Percentiles rank a stretch among this genome's conserved stretches.
Conservation (phyloP, 2,113 vertebrate genomes). For the Clarias gariepinus region DNA sequence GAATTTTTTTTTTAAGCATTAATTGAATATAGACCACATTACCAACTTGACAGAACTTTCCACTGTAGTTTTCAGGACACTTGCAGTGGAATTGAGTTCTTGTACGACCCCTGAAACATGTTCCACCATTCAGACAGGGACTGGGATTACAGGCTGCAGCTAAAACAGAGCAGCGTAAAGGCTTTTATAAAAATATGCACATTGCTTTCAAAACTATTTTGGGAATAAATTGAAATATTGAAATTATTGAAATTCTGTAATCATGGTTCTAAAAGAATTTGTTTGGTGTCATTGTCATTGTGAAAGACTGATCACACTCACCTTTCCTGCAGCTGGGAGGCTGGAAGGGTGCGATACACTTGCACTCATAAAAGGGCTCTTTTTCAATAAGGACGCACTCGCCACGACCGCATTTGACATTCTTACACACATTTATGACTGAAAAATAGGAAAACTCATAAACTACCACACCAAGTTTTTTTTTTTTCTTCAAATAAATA, state of each 20-base stretch:
- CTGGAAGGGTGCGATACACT: constrained; percentile 58
- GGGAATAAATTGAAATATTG: not conserved
- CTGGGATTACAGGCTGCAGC: constrained; percentile 59
- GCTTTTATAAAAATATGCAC: not conserved
- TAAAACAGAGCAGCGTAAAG: constrained; percentile 25
- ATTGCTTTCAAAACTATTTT: not conserved
- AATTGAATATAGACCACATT: constrained; percentile 3
- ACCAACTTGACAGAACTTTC: constrained; percentile 67
- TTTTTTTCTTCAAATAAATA: not conserved
- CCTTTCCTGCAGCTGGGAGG: constrained; percentile 63
- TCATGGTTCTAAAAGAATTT: too few species aligned
- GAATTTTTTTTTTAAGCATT: too few species aligned
- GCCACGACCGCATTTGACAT: constrained; percentile 59
- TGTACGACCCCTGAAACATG: constrained; percentile 50
- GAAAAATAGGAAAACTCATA: constrained; percentile 24
- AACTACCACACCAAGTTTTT: not conserved
- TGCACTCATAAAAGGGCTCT: constrained; percentile 63
- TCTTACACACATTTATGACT: constrained; percentile 64
- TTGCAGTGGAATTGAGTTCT: constrained; percentile 53
- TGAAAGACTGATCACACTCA: constrained; percentile 20
- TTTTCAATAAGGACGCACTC: constrained; percentile 56
- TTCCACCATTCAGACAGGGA: constrained; percentile 67
- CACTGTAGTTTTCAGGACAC: constrained; percentile 58
- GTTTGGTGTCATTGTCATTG: not conserved
- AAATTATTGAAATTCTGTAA: not conserved